Base-by-base conservation (phyloP, 2,797 vertebrate species). In the Myripristis murdjan region DNA sequence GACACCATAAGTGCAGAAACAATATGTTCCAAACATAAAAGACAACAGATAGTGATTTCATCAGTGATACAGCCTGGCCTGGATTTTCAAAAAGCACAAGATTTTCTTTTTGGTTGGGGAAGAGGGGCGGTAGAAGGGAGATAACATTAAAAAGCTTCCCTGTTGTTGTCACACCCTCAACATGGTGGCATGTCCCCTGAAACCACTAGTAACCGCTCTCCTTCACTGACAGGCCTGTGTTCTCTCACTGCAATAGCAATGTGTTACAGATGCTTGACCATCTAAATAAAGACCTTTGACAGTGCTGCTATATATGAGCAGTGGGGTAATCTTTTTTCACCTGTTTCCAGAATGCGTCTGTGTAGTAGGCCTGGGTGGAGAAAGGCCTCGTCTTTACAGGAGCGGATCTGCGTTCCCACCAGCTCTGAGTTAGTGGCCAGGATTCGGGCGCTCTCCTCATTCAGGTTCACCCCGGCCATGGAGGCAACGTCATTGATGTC, bases 401-500 rank as follows among this genome's bases (percentile, higher is more conserved):
- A 96, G 72, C 95, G 95, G 58, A 95, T 95, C 55, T 96, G 95
- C 2, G 94, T 95, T 76, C 96, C 96, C 78, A 96, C 95, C 64
- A 97, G 89, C 74, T 96, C 95, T 0, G 96, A 96, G 91, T 94
- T 96, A 77, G 95, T 93, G 43, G 96, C 96, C 68, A 96, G 85
- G 89, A 97, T 96, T 72, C 94, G 91, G 2, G 95, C 96, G 33
- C 92, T 97, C 89, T 97, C 95, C 85, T 97, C 96, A n/a, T 91
- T 95, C 69, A 96, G 92, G 83, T 97, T 97, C 63, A 97, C 95
- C 0, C 96, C 96, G 20, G 96, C 96, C 96, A 97, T 96, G 72
- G 95, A 96, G 18, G 95, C 93, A 78, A 97, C 96, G 16, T 97
- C 95, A n/a, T 96, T 97, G 85, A 97, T 95, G 91, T 97, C 96